Percentiles rank a stretch among this genome's conserved stretches.
These are phyloP conservation scores for Hylyphantes graminicola DNA, from an alignment of 1,140 invertebrate species.

Conservation along the genomic window DNA sequence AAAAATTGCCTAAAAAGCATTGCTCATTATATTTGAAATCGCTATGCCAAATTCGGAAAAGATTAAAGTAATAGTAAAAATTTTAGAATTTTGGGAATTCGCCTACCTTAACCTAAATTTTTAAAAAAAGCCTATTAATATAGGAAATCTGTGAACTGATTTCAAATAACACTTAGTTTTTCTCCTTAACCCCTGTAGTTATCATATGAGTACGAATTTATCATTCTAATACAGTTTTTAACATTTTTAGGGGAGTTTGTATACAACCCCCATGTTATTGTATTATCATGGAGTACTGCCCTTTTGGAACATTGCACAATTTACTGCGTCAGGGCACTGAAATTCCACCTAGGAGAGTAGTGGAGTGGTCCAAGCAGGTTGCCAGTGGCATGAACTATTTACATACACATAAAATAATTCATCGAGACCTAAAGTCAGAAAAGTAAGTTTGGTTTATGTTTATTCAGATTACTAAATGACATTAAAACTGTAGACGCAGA, in stretches of 20 bases:
- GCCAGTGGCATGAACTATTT: conserved; percentile 96
- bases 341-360: conserved; percentile 84
- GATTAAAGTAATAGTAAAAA: too few species aligned
- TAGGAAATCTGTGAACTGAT: not conserved
- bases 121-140: conserved; percentile 24
- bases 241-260: conserved; percentile 82
- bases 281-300: conserved; percentile 98
- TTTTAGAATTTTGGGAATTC: too few species aligned
- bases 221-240: not conserved
- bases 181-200: too few species aligned
- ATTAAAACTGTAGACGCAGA: too few species aligned
- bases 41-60: too few species aligned
- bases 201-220: not conserved
- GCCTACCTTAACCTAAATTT: conserved; percentile 28
- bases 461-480: conserved; percentile 20
- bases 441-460: conserved; percentile 54
- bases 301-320: conserved; percentile 93
- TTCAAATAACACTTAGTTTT: not conserved
- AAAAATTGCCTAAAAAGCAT: too few species aligned
- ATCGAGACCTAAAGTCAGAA: conserved; percentile 83
- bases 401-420: conserved; percentile 96
- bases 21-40: too few species aligned
- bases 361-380: conserved; percentile 95
- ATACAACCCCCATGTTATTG: conserved; percentile 93
- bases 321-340: conserved; percentile 82